Conservation (phyloP, 2,888 invertebrate genomes). For the Lucinisca nassula region DNA sequence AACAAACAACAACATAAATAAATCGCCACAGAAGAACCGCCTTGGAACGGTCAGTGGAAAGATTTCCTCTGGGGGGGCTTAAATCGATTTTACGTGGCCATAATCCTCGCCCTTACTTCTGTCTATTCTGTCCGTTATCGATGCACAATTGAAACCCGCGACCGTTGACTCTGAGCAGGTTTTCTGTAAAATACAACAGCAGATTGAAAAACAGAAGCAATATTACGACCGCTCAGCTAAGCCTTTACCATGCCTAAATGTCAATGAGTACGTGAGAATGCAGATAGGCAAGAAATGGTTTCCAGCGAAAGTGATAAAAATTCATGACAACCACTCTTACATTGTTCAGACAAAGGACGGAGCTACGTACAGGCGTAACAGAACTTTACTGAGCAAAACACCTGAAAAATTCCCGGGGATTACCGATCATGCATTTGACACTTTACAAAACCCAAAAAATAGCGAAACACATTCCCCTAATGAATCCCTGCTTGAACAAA, state of each 20-base stretch:
- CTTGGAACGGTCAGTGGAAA: too few species aligned
- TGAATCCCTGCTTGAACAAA: background rate
- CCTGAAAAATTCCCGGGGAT: background rate
- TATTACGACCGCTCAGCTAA: background rate
- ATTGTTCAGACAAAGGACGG: background rate
- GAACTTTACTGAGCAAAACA: too few species aligned
- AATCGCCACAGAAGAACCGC: too few species aligned
- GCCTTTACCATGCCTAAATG: background rate
- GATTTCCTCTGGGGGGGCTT: too few species aligned
- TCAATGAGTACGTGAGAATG: background rate
- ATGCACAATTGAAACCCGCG: background rate
- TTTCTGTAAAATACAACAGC: background rate
- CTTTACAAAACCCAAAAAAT: background rate
- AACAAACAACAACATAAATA: too few species aligned
- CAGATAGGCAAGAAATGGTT: background rate
- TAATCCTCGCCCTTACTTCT: too few species aligned
- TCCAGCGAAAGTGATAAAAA: background rate
- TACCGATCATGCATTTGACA: background rate
- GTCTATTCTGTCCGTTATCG: background rate
- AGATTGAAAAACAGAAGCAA: background rate
- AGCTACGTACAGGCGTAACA: conserved; percentile 1
- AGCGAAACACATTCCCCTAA: background rate
- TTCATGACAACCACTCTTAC: background rate
- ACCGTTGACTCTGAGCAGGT: background rate
- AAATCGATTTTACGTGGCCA: too few species aligned